A percentile compares a stretch with the other conserved stretches of the same genome.
Evolutionary conservation across 2,888 invertebrate genomes (phyloP).

Genomic region (Meloe dianella): DNA sequence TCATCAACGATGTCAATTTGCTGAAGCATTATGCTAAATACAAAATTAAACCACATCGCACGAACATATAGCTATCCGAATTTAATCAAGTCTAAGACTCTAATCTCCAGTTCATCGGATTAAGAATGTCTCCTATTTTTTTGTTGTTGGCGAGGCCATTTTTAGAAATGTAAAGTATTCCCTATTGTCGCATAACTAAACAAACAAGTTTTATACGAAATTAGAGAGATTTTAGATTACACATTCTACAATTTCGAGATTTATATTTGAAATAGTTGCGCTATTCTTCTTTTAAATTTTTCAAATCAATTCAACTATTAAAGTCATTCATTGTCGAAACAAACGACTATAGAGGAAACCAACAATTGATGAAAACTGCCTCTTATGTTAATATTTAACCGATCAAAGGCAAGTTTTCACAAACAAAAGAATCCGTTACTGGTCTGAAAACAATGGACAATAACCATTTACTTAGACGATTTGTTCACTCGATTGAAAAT

Average conservation of each 20-base stretch:
- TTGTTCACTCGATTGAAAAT: too few species aligned
- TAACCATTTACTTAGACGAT: conserved; percentile 40
- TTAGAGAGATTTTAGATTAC: neutral
- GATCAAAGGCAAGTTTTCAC: conserved; percentile 35
- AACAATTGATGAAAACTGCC: conserved; percentile 20
- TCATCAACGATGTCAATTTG: conserved; percentile 12
- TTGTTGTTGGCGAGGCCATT: neutral
- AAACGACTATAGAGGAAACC: conserved; percentile 15
- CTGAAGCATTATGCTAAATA: conserved; percentile 11
- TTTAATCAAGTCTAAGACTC: conserved; percentile 9
- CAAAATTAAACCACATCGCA: conserved; percentile 6
- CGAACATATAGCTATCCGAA: conserved; percentile 5
- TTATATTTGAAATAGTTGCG: neutral
- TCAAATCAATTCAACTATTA: neutral
- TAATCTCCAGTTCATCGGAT: conserved; percentile 10
- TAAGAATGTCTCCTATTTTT: neutral
- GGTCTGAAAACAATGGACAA: conserved; percentile 37
- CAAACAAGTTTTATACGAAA: neutral
- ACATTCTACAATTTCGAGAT: neutral
- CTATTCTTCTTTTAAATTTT: neutral
- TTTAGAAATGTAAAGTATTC: neutral
- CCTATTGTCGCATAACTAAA: neutral
- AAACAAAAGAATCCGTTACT: conserved; percentile 42
- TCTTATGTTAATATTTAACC: conserved; percentile 37
- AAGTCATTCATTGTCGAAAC: conserved; percentile 25